Percentiles rank a stretch among this genome's conserved stretches.
phyloP scores from a whole-genome alignment of 1,140 invertebrate genomes.

The Trachelipus rathkii region DNA sequence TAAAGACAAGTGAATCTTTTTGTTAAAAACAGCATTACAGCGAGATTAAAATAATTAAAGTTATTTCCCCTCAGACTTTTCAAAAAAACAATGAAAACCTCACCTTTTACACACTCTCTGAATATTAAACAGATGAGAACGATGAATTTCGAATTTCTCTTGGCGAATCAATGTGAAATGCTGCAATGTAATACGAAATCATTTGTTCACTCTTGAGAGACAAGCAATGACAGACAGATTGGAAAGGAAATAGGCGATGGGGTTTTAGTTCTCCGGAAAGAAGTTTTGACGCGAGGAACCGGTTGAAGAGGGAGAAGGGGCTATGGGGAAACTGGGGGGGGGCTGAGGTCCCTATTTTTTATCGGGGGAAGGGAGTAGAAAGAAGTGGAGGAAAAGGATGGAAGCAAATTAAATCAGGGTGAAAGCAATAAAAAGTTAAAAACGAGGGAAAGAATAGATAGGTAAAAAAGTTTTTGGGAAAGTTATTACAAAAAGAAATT shows the following conservation, averaged over 20 bases:
- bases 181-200: not conserved
- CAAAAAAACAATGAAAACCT: not conserved
- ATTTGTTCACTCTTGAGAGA: constrained; percentile 7
- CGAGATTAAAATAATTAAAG: too few relatives aligned
- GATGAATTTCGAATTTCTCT: not conserved
- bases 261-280: not conserved
- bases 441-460: not conserved
- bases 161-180: not conserved
- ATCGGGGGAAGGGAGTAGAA: not conserved
- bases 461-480: not conserved
- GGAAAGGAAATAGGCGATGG: not conserved
- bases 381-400: not conserved
- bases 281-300: too few relatives aligned
- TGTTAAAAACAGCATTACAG: too few relatives aligned
- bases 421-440: too few relatives aligned
- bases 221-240: constrained; percentile 12
- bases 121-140: constrained; percentile 1
- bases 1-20: too few relatives aligned
- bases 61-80: too few relatives aligned
- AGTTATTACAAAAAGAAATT: not conserved
- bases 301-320: not conserved
- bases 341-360: not conserved
- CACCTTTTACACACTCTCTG: not conserved
- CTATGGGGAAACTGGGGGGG: not conserved
- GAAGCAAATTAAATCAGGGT: constrained; percentile 5